A percentile compares a stretch with the other conserved stretches of the same genome.
Conservation (phyloP, 2,113 vertebrate species). For the Cardinalis cardinalis region DNA sequence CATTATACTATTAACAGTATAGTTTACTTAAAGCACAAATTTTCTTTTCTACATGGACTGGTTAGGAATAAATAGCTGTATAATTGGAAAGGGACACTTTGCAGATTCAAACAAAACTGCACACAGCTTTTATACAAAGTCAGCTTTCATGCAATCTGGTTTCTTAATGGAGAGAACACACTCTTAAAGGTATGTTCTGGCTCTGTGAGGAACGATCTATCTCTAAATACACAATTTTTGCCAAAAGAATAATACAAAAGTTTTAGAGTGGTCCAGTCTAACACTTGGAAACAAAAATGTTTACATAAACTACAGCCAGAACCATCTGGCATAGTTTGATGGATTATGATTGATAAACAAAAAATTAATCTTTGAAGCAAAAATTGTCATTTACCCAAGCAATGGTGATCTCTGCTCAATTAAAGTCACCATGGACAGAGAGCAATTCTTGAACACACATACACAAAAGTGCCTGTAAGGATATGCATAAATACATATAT, state of each 20-base stretch:
- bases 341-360: neutral
- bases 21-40: neutral
- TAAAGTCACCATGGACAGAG: neutral
- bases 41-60: neutral
- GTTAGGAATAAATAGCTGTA: neutral
- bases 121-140: neutral
- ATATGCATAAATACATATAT: neutral
- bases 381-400: neutral
- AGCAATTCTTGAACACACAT: neutral
- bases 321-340: neutral
- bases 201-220: neutral
- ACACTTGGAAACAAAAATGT: neutral
- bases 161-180: neutral
- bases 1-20: neutral
- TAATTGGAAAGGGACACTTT: neutral
- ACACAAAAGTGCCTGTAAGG: neutral
- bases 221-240: neutral
- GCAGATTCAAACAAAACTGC: neutral
- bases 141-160: neutral
- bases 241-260: neutral
- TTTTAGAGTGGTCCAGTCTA: neutral
- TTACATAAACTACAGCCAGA: constrained; percentile 11
- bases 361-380: neutral
- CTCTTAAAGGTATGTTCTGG: neutral
- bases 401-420: neutral